Percentiles rank a stretch among this genome's conserved stretches.
Evolutionary conservation across 37 sponge, comb jelly and placozoan genomes (phyloP).

Genomic region (Agelas oroides): DNA sequence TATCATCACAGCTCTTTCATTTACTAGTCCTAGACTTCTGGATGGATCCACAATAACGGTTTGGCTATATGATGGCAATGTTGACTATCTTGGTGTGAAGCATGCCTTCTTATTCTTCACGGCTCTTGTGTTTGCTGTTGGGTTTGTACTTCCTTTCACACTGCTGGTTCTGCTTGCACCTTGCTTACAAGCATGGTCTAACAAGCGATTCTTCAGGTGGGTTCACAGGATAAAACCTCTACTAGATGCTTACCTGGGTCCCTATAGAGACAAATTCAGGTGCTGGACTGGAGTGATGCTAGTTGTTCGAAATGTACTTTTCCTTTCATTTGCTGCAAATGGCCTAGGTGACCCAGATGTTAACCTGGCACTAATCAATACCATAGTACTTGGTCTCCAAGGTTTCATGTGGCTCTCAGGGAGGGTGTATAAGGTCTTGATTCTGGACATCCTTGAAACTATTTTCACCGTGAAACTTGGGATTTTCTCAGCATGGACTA

Average conservation of each 20-base stretch:
- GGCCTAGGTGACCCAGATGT: no score
- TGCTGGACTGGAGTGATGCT: constrained; percentile 43
- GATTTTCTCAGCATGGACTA: no score
- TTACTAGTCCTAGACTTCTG: background rate
- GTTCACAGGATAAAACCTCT: constrained; percentile 38
- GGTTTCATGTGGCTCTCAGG: no score
- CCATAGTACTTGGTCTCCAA: no score
- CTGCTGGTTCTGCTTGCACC: constrained; percentile 11
- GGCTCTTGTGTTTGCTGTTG: background rate
- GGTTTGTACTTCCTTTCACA: constrained; percentile 24
- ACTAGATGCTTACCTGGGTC: constrained; percentile 44
- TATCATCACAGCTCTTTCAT: constrained; percentile 1
- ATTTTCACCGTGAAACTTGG: no score
- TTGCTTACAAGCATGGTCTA: no score
- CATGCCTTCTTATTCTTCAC: background rate
- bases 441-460: no score
- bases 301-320: background rate
- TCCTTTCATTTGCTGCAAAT: constrained; percentile 3
- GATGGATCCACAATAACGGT: background rate
- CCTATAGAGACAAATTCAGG: constrained; percentile 46
- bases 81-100: background rate
- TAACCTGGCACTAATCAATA: no score
- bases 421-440: no score
- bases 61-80: constrained; percentile 26
- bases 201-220: no score